Percentiles rank a stretch among this genome's conserved stretches.
Conservation (phyloP, 2,888 invertebrate species). For the Brachypterus glaber region DNA sequence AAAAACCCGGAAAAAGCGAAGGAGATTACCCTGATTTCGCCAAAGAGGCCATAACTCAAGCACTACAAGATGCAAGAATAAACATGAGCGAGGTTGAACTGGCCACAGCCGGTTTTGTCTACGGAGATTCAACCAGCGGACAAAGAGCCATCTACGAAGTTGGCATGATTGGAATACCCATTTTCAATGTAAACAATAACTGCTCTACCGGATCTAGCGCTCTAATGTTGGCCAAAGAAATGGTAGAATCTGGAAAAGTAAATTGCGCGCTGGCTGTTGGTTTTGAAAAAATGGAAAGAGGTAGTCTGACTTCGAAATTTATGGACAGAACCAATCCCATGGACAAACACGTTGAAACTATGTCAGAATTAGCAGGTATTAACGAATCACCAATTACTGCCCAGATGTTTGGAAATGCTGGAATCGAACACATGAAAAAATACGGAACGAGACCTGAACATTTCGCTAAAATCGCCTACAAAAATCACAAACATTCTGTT, state of each 20-base stretch:
- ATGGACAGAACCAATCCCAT: constrained; percentile 79
- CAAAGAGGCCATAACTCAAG: constrained; percentile 83
- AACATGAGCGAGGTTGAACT: constrained; percentile 71
- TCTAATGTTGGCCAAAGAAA: constrained; percentile 79
- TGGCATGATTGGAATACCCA: constrained; percentile 86
- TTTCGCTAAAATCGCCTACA: constrained; percentile 94
- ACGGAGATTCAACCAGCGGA: constrained; percentile 92
- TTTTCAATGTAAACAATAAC: constrained; percentile 97
- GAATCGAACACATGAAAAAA: constrained; percentile 88
- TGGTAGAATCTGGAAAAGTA: constrained; percentile 78
- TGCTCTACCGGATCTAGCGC: constrained; percentile 96
- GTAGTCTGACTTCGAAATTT: constrained; percentile 71
- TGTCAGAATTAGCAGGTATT: constrained; percentile 76
- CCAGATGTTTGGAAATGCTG: constrained; percentile 96
- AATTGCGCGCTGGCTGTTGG: constrained; percentile 89
- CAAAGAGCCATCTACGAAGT: constrained; percentile 91
- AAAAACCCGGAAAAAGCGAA: constrained; percentile 76
- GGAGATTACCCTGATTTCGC: constrained; percentile 94
- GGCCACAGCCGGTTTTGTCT: constrained; percentile 88
- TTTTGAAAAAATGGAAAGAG: constrained; percentile 97
- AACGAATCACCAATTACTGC: constrained; percentile 80
- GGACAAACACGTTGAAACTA: constrained; percentile 76
- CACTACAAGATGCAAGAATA: constrained; percentile 74
- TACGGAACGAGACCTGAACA: constrained; percentile 90
- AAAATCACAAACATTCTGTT: constrained; percentile 93